Percentiles rank a stretch among this genome's conserved stretches.
Conservation (phyloP, 2,797 vertebrate species). For the Aselliscus stoliczkanus region DNA sequence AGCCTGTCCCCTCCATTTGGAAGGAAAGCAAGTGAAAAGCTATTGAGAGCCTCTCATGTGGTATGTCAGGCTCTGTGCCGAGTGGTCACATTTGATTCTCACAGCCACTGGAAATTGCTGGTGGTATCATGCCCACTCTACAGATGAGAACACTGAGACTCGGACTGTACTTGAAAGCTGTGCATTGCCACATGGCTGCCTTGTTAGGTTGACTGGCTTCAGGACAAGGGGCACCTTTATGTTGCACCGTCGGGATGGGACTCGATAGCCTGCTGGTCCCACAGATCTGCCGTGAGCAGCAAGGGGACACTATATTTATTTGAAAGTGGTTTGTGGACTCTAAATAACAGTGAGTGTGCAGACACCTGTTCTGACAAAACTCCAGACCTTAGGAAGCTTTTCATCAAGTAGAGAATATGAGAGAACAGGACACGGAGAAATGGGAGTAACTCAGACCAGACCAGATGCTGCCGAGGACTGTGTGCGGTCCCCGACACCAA, state of each 20-base stretch:
- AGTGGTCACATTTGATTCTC: not conserved
- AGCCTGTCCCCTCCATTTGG: not conserved
- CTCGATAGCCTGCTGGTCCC: not conserved
- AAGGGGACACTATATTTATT: not conserved
- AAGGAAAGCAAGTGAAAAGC: not conserved
- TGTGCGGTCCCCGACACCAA: accelerated
- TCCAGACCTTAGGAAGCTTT: not conserved
- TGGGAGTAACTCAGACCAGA: not conserved
- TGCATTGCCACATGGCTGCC: accelerated
- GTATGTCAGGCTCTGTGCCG: accelerated
- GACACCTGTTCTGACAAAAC: not conserved
- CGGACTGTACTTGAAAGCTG: accelerated
- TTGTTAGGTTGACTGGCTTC: not conserved
- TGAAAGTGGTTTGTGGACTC: not conserved
- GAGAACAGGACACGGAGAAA: too few species aligned
- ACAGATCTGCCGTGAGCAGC: not conserved
- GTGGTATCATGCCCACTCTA: not conserved
- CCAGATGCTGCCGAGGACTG: accelerated
- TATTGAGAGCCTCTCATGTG: accelerated
- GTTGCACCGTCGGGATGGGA: not conserved
- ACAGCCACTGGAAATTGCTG: not conserved
- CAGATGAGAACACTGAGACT: not conserved
- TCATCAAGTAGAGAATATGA: not conserved
- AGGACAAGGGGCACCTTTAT: not conserved
- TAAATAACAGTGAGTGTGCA: not conserved